Conservation (phyloP, 2,888 invertebrate genomes). For the Tetragonula carbonaria region DNA sequence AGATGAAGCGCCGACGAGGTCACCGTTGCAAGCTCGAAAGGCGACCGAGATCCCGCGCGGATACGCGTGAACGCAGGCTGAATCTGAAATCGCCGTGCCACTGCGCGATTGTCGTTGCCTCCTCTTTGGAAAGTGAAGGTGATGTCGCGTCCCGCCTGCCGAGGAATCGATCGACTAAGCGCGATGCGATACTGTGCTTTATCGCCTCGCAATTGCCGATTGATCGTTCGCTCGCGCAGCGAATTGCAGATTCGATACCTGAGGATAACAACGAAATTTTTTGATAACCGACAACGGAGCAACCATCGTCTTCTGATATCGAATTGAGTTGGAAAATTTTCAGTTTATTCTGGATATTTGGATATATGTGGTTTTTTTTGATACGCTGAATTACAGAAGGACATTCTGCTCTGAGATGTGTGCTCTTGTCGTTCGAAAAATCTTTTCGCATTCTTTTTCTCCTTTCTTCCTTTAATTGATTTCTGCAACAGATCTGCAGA, state of each 20-base stretch:
- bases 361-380: no score
- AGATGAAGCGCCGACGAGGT: conserved; percentile 75
- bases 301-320: no score
- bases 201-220: conserved; percentile 16
- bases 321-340: no score
- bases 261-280: no score
- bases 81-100: conserved; percentile 71
- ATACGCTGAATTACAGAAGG: no score
- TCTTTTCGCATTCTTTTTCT: not conserved
- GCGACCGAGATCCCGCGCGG: conserved; percentile 61
- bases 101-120: not conserved
- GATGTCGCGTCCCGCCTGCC: conserved; percentile 4
- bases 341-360: no score
- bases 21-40: conserved; percentile 79
- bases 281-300: no score
- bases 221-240: not conserved
- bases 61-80: conserved; percentile 67
- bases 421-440: not conserved
- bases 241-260: no score
- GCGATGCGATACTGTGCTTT: conserved; percentile 4
- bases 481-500: no score
- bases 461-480: not conserved
- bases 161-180: conserved; percentile 9
- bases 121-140: conserved; percentile 8
- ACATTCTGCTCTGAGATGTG: no score